Evolutionary conservation across 1,140 invertebrate genomes (phyloP).

Genomic region (Octopus sinensis): DNA sequence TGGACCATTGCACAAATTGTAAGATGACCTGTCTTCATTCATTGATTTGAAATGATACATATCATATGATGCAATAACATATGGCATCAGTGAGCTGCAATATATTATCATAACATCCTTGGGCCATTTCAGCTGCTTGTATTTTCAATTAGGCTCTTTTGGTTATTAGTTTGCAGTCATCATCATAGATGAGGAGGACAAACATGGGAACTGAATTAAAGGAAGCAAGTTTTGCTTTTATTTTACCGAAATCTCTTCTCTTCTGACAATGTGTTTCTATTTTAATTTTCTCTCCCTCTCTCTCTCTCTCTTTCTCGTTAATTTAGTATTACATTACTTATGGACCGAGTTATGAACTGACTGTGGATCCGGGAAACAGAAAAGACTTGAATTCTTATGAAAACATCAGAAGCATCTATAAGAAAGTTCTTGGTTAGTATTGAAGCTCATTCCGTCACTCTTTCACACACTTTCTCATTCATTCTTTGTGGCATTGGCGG

Average conservation of each 20-base stretch:
- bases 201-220: background rate
- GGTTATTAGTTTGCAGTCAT: too few species aligned
- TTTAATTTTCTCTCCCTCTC: slow-evolving; percentile 31
- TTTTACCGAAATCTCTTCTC: background rate
- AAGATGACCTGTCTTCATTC: too few species aligned
- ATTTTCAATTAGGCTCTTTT: too few species aligned
- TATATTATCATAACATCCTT: too few species aligned
- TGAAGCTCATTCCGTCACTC: background rate
- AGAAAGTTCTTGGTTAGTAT: slow-evolving; percentile 35
- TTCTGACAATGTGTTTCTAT: background rate
- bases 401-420: slow-evolving; percentile 42
- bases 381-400: slow-evolving; percentile 58
- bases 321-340: slow-evolving; percentile 63
- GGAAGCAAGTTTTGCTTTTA: background rate
- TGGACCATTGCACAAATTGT: too few species aligned
- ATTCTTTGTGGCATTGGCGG: too few species aligned
- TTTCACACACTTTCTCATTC: too few species aligned
- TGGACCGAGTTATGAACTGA: slow-evolving; percentile 65
- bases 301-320: too few species aligned
- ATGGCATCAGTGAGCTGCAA: too few species aligned
- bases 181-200: background rate
- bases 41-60: too few species aligned
- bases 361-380: slow-evolving; percentile 57
- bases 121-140: too few species aligned
- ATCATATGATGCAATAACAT: too few species aligned